Evolutionary conservation across 2,113 vertebrate genomes (phyloP), one percentile per base, ranked within the genome.

Genomic region (Platichthys flesus): DNA sequence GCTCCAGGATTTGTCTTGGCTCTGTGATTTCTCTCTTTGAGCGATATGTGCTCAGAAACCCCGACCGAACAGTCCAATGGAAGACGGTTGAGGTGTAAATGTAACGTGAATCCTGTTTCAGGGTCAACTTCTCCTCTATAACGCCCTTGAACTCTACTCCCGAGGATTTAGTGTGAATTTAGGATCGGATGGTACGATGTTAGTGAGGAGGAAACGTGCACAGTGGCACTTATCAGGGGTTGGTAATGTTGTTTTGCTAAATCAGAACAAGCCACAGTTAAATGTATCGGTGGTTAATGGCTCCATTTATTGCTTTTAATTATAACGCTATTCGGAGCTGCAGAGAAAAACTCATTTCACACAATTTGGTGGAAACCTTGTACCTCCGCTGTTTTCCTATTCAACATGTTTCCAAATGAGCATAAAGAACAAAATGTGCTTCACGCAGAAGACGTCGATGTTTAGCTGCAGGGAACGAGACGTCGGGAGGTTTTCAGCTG

Each of bases 1-100:
- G 86, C 90, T 84, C 83, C 86, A 83, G 85, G 81, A 85, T 78
- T 87, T 40, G 57, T 84, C 78, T 86, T 83, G 84, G 88, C 89
- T 69, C 86, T 85, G 78, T 76, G 74, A 82, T 81, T 87, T 78
- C 55, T 75, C 63, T 86, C 75, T 89, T 71, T 80, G 49, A 86
- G 62, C 65, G 61, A 86, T 51, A 7, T 42, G 61, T 58, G 67
- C 78, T 85, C 74, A 70, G 14, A 79, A 80, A 78, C 80, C 42
- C 24, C 31, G 67, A 67, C 42, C 51, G 72, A 81, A 31, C 15
- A 45, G 60, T 71, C 52, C 28, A 59, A 63, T 37, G 67, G 64
- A 76, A 79, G 24, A 47, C 56, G 45, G 56, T 54, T 24, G 40
- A 79, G 68, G 26, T 55, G 70, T 57, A 8, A 16, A 51, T 51